phyloP scores from a whole-genome alignment of 2,888 invertebrate species.

The Pyrocoelia pectoralis region DNA sequence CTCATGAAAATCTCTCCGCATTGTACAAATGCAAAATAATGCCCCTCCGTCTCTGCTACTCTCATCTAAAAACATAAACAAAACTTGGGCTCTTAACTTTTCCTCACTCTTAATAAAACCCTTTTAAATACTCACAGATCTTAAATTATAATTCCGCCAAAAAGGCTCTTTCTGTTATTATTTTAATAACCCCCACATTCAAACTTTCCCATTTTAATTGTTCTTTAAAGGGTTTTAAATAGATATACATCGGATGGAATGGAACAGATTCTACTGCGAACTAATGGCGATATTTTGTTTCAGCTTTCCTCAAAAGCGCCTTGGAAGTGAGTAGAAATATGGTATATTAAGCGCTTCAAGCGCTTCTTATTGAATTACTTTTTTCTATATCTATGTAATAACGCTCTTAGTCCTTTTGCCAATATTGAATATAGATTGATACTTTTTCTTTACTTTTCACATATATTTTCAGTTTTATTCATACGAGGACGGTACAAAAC shows the following conservation, averaged over 20 bases:
- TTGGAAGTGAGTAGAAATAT: too few species aligned
- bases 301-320: too few species aligned
- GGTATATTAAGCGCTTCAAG: too few species aligned
- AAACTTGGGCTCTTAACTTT: constrained; percentile 21
- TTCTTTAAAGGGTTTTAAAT: neutral
- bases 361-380: too few species aligned
- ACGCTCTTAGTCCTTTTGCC: too few species aligned
- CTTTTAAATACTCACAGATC: constrained; percentile 1
- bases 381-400: too few species aligned
- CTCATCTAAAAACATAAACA: constrained; percentile 8
- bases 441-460: too few species aligned
- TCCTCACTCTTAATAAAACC: constrained; percentile 6
- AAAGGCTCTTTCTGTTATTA: neutral
- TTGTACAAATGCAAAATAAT: constrained; percentile 44
- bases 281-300: too few species aligned
- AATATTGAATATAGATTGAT: too few species aligned
- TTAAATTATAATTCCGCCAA: neutral
- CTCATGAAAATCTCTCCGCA: constrained; percentile 39
- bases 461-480: too few species aligned
- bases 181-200: neutral
- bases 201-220: neutral
- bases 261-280: too few species aligned
- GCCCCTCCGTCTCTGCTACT: constrained; percentile 8
- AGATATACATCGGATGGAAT: neutral
- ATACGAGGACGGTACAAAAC: too few species aligned